These are phyloP conservation scores for Hippocampus comes DNA, from an alignment of 2,113 vertebrate genomes.

Conservation along the genomic window DNA sequence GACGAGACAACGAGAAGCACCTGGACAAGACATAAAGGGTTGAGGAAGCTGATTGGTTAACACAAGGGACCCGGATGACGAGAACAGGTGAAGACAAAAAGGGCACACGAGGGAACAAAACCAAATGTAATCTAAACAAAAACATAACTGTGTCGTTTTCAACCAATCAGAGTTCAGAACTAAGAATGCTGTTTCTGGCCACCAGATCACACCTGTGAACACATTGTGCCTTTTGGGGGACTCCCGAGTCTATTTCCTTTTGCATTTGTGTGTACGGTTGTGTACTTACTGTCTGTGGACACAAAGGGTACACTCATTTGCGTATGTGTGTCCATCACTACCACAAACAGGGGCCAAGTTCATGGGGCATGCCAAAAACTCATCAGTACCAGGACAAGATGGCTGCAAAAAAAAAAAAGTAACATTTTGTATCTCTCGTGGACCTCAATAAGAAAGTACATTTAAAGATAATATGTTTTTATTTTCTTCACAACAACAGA, in stretches of 20 bases:
- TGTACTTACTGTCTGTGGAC: conserved; percentile 66
- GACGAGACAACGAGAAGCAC: no score
- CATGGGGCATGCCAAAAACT: conserved; percentile 68
- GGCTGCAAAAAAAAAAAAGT: conserved; percentile 43
- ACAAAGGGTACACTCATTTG: conserved; percentile 80
- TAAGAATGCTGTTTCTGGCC: background rate
- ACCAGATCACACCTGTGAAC: conserved; percentile 2
- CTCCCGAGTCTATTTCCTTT: background rate
- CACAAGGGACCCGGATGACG: no score
- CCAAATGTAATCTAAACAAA: no score
- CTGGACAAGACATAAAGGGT: no score
- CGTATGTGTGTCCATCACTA: conserved; percentile 74
- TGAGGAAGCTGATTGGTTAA: no score
- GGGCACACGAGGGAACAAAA: no score
- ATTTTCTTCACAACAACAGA: background rate
- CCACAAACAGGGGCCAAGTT: conserved; percentile 77
- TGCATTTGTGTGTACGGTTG: conserved; percentile 13
- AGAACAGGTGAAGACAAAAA: no score
- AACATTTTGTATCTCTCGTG: background rate
- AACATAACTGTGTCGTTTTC: no score
- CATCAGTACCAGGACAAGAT: conserved; percentile 34
- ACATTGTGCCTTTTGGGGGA: background rate
- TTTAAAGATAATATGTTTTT: background rate
- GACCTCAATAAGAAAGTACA: background rate
- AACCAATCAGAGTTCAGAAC: background rate